Evolutionary conservation across 2,888 invertebrate genomes (phyloP), one percentile per base, ranked within the genome.

Genomic region (Cephus sareptanus): DNA sequence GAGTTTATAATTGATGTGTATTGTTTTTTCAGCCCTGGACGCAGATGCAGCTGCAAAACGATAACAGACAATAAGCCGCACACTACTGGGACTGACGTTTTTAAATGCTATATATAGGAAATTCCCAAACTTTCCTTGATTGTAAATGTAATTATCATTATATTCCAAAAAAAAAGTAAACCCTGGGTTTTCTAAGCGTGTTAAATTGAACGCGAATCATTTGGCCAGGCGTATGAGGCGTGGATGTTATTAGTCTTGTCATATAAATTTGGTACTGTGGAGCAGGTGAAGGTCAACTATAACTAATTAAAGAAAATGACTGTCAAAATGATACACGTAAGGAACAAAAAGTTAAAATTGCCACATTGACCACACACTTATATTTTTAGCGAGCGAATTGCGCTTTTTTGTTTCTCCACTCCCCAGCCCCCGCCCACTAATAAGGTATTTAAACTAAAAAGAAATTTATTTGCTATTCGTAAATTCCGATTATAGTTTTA

Each of bases 41-140:
- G 86, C 87, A 76, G 91, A 91, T 76, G 85, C 87, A 76, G 85
- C 88, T 37, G 84, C 88, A 73, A 90, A 86, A 77, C 90, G 90
- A 89, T 91, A 90, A 90, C 86, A 83, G 35, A 74, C 75, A 34
- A 71, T 71, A 34, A 33, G 4, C 15, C 23, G 33, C 3, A 71
- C 23, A 71, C 15, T 15, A 56, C 34, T 31, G 15, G 34, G 74
- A 74, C 74, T 74, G 74, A 74, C 23, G 35, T 74, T 74, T 74
- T 30, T 34, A n/a, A 74, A 33, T 35, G 12, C 37, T 34, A 74
- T 34, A 12, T n/a, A 34, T 74, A 74, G 74, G 35, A 35, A 23
- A 74, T 34, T 74, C 13, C 34, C 2, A 34, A 35, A 74, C 35
- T 74, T 74, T 30, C 74, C 37, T 33, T 23, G 37, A 74, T 34